phyloP scores from a whole-genome alignment of 2,888 invertebrate genomes.

The Drosophila parthenogenetica region DNA sequence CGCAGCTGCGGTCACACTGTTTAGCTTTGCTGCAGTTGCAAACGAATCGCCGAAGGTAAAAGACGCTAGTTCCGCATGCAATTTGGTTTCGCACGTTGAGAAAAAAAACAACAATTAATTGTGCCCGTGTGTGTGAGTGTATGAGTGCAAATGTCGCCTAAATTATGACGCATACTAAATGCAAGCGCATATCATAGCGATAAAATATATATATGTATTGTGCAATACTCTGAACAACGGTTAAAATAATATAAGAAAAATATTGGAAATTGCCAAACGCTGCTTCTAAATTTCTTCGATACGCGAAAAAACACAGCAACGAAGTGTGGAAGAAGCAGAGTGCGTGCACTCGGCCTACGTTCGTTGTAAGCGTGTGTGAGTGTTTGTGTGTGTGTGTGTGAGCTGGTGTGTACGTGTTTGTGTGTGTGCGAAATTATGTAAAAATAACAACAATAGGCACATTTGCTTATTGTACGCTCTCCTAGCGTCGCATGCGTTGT shows the following conservation, averaged over 20 bases:
- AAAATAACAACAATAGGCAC: constrained; percentile 64
- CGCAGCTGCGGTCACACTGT: constrained; percentile 33
- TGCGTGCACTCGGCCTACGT: constrained; percentile 63
- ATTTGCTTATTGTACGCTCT: constrained; percentile 51
- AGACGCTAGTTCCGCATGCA: constrained; percentile 7
- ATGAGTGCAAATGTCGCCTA: constrained; percentile 57
- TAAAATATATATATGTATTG: constrained; percentile 38
- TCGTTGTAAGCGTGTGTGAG: constrained; percentile 22
- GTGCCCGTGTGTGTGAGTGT: constrained; percentile 38
- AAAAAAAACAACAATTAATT: constrained; percentile 43
- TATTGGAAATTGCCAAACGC: constrained; percentile 26
- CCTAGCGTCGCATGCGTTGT: constrained; percentile 28
- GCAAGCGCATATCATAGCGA: constrained; percentile 52
- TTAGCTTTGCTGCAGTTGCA: constrained; percentile 43
- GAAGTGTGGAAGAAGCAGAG: constrained; percentile 50
- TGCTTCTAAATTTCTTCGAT: constrained; percentile 32
- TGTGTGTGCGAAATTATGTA: constrained; percentile 72
- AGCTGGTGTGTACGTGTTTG: constrained; percentile 23
- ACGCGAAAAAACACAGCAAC: constrained; percentile 27
- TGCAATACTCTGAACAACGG: constrained; percentile 51
- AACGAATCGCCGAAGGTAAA: constrained; percentile 63
- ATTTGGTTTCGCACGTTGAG: constrained; percentile 39
- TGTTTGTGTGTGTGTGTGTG: constrained; percentile 19
- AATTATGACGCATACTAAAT: constrained; percentile 72
- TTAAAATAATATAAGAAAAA: constrained; percentile 16